Percentiles rank a stretch among this genome's conserved stretches.
Evolutionary conservation across 2,888 invertebrate species (phyloP).

Genomic region (Andrena trimmerana): DNA sequence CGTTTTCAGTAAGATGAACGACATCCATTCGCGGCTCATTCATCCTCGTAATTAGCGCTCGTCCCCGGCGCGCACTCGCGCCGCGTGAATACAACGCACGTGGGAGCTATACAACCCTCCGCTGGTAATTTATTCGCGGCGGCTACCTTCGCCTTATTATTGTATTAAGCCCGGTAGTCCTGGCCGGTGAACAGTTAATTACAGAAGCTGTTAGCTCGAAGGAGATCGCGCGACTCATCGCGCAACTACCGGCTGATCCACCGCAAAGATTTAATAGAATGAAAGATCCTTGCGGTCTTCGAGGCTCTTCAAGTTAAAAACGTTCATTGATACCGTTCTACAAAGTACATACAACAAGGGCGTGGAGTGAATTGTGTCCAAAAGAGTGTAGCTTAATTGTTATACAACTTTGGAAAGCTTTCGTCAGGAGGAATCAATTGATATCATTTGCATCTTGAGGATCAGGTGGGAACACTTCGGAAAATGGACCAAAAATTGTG

Average conservation of each 20-base stretch:
- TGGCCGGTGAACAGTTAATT: conserved; percentile 72
- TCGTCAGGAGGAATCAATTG: no score
- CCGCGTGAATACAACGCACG: conserved; percentile 77
- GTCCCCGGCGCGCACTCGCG: conserved; percentile 70
- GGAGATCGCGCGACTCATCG: conserved; percentile 29
- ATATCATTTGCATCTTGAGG: no score
- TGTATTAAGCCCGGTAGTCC: conserved; percentile 74
- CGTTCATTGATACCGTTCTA: no score
- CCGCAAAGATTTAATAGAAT: not conserved
- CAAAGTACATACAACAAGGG: no score
- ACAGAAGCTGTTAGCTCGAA: conserved; percentile 40
- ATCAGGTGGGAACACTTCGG: no score
- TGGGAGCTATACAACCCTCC: conserved; percentile 73
- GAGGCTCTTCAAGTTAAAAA: not conserved
- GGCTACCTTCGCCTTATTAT: conserved; percentile 78
- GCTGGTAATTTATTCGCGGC: conserved; percentile 76
- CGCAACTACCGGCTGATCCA: not conserved
- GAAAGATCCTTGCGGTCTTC: not conserved
- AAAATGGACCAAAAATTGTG: no score
- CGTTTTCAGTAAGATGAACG: conserved; percentile 73
- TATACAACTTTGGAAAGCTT: no score
- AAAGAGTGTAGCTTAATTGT: no score
- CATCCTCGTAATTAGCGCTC: conserved; percentile 78
- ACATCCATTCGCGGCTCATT: conserved; percentile 77
- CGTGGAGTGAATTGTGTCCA: no score